Evolutionary conservation across 2,113 vertebrate genomes (phyloP), one percentile per base, ranked within the genome.

Genomic region (rabbit (Oryctolagus cuniculus)): DNA sequence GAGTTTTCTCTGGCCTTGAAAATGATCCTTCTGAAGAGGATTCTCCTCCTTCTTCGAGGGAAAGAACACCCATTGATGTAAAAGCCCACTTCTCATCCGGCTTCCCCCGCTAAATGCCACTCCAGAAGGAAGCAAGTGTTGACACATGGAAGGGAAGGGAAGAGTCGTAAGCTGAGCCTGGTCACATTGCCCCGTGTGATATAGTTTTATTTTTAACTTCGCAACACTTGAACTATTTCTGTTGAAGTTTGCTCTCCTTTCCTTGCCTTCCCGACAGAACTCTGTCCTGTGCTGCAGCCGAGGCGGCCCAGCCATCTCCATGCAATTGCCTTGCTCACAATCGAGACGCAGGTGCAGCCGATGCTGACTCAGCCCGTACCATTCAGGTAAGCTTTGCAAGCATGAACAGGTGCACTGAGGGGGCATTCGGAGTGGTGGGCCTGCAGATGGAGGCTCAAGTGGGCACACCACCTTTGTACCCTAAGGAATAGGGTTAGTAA

Each of bases 161-260:
- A 55, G 85, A 96, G 95, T 97, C 5, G 97, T 98, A 98, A 98
- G 96, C 97, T 97, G 98, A 98, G 98, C 98, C 97, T 5, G 55
- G 97, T 98, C 98, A 98, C 98, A 97, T 97, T 98, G 96, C 90
- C 88, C 83, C 97, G 97, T 96, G 93, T 97, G 97, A 90, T 67
- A 92, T 24, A 58, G 97, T 98, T 98, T 98, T 98, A 98, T 98
- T 98, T 98, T 98, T 98, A 98, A 98, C 98, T 98, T 98, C 75
- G 19, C 98, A 98, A 96, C 97, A 95, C 97, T 98, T 97, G 87
- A 95, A 97, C 96, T 97, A 96, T 97, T 98, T 98, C 97, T 98
- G 96, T 88, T 97, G 96, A 96, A 96, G 93, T 98, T 97, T 97
- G 96, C 97, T 94, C 0, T 73, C 95, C 92, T 79, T 97, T 96